These are phyloP conservation scores for Heptranchias perlo DNA, from an alignment of 2,113 vertebrate species.

Conservation along the genomic window DNA sequence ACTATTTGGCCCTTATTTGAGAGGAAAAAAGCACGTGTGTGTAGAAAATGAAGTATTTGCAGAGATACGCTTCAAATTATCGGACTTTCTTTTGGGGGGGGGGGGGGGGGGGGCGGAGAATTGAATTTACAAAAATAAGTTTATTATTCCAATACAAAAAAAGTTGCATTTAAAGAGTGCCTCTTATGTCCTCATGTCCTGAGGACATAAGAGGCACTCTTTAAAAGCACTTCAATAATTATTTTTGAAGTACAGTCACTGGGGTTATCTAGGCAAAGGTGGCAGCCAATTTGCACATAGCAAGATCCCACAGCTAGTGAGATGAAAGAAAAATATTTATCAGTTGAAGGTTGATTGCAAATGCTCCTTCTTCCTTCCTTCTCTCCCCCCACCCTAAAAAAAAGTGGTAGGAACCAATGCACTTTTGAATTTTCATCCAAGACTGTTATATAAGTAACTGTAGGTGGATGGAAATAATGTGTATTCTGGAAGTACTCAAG, in stretches of 20 bases:
- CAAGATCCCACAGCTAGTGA: not conserved
- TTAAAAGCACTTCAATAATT: too few relatives aligned
- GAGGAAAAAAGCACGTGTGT: not conserved
- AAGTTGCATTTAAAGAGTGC: not conserved
- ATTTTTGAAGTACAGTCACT: not conserved
- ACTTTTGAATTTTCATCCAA: not conserved
- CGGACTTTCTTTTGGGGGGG: not conserved
- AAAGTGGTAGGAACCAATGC: too few relatives aligned
- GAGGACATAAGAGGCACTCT: too few relatives aligned
- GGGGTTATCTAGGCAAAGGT: not conserved
- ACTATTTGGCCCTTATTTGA: not conserved
- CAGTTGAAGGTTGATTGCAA: too few relatives aligned
- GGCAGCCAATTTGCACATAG: not conserved
- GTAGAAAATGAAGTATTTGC: not conserved
- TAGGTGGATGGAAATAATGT: not conserved
- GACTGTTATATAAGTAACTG: not conserved
- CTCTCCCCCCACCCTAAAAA: too few relatives aligned
- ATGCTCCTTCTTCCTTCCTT: too few relatives aligned
- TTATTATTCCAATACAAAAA: not conserved
- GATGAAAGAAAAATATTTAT: not conserved
- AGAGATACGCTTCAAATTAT: not conserved
- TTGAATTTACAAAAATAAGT: not conserved
- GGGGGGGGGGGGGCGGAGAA: not conserved
- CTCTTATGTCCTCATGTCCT: not conserved
- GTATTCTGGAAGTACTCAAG: not conserved